Evolutionary conservation across 2,797 vertebrate genomes (phyloP).

Genomic region (Australoheros facetus): DNA sequence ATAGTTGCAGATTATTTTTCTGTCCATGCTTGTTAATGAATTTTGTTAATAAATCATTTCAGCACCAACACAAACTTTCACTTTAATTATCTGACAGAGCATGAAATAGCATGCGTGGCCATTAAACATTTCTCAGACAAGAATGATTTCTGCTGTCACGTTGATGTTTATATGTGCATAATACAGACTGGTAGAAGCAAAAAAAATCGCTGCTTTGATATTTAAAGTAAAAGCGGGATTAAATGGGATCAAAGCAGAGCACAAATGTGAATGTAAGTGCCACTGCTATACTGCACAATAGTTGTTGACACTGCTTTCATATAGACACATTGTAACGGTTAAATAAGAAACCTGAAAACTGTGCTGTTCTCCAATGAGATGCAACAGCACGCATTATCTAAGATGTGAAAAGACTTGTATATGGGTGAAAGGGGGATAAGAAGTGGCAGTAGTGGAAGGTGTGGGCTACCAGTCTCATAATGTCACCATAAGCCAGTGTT

Average conservation of each 20-base stretch:
- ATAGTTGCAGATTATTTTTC: background rate
- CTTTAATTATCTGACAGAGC: background rate
- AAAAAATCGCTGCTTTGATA: slow-evolving; percentile 6
- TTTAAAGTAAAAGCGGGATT: slow-evolving; percentile 43
- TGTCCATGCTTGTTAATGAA: background rate
- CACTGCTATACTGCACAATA: background rate
- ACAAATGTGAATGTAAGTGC: slow-evolving; percentile 17
- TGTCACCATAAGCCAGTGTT: rapidly evolving
- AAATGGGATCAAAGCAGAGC: slow-evolving; percentile 49
- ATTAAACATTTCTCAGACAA: background rate
- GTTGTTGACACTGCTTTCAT: background rate
- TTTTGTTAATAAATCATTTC: background rate
- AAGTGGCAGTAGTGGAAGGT: background rate
- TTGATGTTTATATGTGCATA: background rate
- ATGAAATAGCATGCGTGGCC: background rate
- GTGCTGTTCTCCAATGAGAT: background rate
- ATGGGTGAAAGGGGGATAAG: rapidly evolving
- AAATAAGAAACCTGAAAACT: background rate
- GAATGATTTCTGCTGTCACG: background rate
- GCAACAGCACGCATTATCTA: background rate
- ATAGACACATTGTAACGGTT: background rate
- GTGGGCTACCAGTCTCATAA: rapidly evolving
- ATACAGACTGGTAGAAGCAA: background rate
- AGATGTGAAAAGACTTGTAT: rapidly evolving
- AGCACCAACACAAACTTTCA: background rate